Conservation (phyloP, 2,797 vertebrate genomes). For the Meda fulgida region DNA sequence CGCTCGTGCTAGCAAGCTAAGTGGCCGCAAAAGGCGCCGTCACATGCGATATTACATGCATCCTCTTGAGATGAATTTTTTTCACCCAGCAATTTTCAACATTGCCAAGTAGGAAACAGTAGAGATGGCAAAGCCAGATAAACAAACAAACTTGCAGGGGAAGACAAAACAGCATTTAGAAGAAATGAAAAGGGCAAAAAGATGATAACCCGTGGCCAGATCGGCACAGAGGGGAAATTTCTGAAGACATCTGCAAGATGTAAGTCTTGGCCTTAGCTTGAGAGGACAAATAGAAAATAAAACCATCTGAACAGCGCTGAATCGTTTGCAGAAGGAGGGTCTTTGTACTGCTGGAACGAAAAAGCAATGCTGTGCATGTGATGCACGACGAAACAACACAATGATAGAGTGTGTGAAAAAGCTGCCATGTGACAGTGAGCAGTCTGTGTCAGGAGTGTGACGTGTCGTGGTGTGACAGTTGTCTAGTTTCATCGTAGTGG, state of each 20-base stretch:
- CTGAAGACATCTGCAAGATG: slow-evolving; percentile 53
- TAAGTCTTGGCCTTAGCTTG: slow-evolving; percentile 37
- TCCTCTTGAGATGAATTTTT: slow-evolving; percentile 52
- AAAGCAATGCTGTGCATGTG: background rate
- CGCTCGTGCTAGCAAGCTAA: slow-evolving; percentile 43
- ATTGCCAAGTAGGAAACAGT: slow-evolving; percentile 22
- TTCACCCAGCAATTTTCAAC: slow-evolving; percentile 26
- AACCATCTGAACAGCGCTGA: background rate
- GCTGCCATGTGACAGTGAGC: slow-evolving; percentile 53
- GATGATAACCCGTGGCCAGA: slow-evolving; percentile 31
- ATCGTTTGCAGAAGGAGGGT: background rate
- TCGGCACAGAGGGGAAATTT: background rate
- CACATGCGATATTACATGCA: slow-evolving; percentile 46
- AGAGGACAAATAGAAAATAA: slow-evolving; percentile 32
- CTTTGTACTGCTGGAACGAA: background rate
- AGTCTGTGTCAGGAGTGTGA: slow-evolving; percentile 56
- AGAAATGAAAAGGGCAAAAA: slow-evolving; percentile 29
- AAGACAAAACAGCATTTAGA: slow-evolving; percentile 50
- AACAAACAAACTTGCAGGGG: slow-evolving; percentile 34
- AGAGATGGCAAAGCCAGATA: slow-evolving; percentile 28
- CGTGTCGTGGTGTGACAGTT: slow-evolving; percentile 66
- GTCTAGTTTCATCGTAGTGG: slow-evolving; percentile 79
- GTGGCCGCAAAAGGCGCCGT: slow-evolving; percentile 44
- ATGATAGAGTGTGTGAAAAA: slow-evolving; percentile 41
- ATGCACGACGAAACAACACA: background rate